Evolutionary conservation across 2,113 vertebrate species (phyloP).

Genomic region (Cyanistes caeruleus): DNA sequence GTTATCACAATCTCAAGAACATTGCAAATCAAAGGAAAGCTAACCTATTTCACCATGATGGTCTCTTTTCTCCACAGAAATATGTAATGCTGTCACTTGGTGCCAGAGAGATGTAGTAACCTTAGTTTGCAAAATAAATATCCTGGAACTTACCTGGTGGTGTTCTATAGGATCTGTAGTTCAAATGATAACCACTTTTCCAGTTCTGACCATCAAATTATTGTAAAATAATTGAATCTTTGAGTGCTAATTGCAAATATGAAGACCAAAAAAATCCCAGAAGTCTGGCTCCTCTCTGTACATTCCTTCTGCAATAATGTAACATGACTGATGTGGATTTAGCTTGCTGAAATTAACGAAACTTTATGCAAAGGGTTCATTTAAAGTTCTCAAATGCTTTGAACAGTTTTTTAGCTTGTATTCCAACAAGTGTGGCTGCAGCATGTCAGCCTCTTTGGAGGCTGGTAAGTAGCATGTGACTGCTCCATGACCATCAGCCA

Average conservation of each 20-base stretch:
- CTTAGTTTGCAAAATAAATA: background rate
- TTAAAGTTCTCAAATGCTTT: background rate
- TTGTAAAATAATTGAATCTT: background rate
- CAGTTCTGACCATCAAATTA: background rate
- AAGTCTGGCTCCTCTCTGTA: background rate
- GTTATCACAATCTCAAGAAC: background rate
- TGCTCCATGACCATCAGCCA: background rate
- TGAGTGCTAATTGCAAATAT: background rate
- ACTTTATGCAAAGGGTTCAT: background rate
- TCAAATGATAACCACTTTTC: background rate
- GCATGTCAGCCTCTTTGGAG: background rate
- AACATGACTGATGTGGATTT: background rate
- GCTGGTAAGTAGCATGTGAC: background rate
- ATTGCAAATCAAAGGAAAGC: background rate
- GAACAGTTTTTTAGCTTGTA: background rate
- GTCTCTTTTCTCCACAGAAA: background rate
- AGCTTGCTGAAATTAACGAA: background rate
- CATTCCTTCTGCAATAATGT: background rate
- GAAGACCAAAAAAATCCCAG: background rate
- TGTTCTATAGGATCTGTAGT: background rate
- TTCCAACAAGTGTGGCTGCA: background rate
- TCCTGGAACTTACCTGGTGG: fast-evolving
- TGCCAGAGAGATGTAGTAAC: background rate
- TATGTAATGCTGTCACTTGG: background rate
- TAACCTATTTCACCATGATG: background rate